Percentiles rank a stretch among this genome's conserved stretches.
Conservation (phyloP, 2,888 invertebrate genomes). For the Papilio gigon region DNA sequence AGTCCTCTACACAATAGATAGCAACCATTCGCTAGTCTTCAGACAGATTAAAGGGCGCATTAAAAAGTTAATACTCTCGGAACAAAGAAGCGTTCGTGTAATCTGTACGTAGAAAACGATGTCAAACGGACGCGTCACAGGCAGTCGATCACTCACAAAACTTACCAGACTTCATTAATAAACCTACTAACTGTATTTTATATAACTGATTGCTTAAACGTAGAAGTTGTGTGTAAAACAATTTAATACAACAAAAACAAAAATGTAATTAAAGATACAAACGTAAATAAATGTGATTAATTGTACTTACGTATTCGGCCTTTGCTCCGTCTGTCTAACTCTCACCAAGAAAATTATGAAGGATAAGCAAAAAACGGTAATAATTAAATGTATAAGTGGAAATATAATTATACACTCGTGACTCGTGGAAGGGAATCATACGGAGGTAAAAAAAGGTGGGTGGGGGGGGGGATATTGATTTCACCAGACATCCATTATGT, state of each 20-base stretch:
- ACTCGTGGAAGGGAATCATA: background rate
- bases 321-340: background rate
- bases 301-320: background rate
- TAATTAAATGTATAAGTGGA: background rate
- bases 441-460: too few species aligned
- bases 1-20: background rate
- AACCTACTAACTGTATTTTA: background rate
- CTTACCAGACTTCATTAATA: background rate
- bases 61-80: slow-evolving; percentile 4
- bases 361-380: background rate
- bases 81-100: slow-evolving; percentile 15
- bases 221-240: too few species aligned
- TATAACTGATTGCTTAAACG: too few species aligned
- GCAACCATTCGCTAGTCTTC: slow-evolving; percentile 8
- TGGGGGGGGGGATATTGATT: background rate
- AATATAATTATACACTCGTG: background rate
- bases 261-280: background rate
- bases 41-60: background rate
- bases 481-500: background rate
- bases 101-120: background rate
- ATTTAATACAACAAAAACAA: background rate
- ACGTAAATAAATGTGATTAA: background rate
- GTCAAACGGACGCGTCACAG: background rate
- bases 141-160: too few species aligned
- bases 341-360: background rate